These are phyloP conservation scores for Halcyon malimbica DNA, from an alignment of 2,113 vertebrate species.

Conservation along the genomic window DNA sequence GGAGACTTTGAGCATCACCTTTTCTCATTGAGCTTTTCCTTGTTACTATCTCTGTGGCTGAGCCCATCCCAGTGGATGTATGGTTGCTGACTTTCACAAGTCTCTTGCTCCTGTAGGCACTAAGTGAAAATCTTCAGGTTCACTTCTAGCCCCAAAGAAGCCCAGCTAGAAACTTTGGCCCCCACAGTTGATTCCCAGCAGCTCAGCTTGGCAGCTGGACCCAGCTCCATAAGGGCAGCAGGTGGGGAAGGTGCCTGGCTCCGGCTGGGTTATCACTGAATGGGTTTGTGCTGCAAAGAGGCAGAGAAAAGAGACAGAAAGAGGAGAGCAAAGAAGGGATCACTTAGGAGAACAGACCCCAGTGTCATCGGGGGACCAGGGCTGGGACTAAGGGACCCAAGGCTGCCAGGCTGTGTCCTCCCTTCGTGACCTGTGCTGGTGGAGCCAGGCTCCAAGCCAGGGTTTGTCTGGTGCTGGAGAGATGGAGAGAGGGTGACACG, in stretches of 20 bases:
- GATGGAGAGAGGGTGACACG: conserved; percentile 60
- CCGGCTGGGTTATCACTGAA: neutral
- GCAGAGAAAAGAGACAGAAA: neutral
- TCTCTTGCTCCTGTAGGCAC: neutral
- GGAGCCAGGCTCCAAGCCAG: neutral
- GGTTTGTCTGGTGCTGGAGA: neutral
- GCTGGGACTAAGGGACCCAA: neutral
- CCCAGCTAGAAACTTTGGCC: neutral
- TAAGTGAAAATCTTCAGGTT: neutral
- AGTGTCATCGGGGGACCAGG: too few species aligned
- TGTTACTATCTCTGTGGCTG: neutral
- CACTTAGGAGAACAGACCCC: neutral
- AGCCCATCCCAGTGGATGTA: accelerated
- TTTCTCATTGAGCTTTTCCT: neutral
- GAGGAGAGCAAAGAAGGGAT: neutral
- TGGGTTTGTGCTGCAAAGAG: neutral
- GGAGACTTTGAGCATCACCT: neutral
- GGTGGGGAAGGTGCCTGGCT: neutral
- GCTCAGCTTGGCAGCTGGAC: neutral
- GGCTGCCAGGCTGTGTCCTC: neutral
- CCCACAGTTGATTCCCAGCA: neutral
- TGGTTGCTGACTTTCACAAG: neutral
- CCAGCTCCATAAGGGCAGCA: neutral
- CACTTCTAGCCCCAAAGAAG: neutral
- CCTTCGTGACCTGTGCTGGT: neutral